phyloP scores from a whole-genome alignment of 2,888 invertebrate genomes.

The Abscondita cerata region DNA sequence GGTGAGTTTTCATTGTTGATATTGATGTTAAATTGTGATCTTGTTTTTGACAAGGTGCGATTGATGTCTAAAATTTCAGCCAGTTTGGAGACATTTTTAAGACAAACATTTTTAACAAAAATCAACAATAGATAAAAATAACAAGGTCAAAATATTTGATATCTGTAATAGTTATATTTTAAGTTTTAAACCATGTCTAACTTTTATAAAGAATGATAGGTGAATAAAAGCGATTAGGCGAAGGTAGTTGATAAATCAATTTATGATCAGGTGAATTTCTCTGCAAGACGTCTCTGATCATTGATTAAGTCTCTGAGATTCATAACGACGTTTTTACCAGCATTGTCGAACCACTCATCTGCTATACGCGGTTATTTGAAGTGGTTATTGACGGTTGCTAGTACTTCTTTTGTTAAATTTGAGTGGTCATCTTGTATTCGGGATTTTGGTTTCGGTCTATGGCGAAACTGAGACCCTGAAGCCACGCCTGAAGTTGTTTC shows the following conservation, averaged over 20 bases:
- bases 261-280: not conserved
- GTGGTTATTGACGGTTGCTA: not conserved
- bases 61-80: too few species aligned
- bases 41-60: too few species aligned
- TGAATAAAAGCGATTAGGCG: not conserved
- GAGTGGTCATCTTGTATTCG: not conserved
- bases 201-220: too few species aligned
- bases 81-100: too few species aligned
- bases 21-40: too few species aligned
- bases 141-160: too few species aligned
- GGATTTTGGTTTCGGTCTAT: not conserved
- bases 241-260: not conserved
- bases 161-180: too few species aligned
- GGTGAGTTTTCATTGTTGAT: too few species aligned
- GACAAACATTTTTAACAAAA: too few species aligned
- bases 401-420: not conserved
- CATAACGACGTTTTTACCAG: not conserved
- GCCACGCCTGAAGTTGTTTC: not conserved
- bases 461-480: not conserved
- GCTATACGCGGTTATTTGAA: not conserved
- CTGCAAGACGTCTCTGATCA: not conserved
- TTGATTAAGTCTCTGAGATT: not conserved
- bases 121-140: too few species aligned
- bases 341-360: not conserved
- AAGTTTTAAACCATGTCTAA: too few species aligned